Evolutionary conservation across 2,888 invertebrate species (phyloP).

Genomic region (Drosophila austrosaltans): DNA sequence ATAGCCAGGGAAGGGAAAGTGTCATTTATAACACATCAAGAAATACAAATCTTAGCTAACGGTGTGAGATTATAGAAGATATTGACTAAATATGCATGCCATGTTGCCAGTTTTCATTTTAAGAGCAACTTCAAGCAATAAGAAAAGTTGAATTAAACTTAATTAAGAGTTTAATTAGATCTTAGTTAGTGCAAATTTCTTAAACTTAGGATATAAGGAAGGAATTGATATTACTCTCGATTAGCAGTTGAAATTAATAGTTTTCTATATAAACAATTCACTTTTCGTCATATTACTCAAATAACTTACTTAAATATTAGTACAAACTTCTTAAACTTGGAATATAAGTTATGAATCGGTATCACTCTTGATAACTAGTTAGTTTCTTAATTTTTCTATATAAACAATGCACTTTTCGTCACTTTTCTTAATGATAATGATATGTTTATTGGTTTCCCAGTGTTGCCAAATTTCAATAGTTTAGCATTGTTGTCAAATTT

Average conservation of each 20-base stretch:
- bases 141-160: background rate
- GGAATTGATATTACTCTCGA: too few species aligned
- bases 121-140: background rate
- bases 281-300: background rate
- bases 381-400: too few species aligned
- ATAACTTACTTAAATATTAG: too few species aligned
- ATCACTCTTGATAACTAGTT: too few species aligned
- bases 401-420: background rate
- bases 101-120: background rate
- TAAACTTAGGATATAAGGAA: too few species aligned
- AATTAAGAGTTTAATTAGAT: background rate
- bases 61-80: background rate
- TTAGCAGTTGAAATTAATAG: too few species aligned
- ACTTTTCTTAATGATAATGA: background rate
- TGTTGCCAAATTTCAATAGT: slow-evolving; percentile 8
- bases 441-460: background rate
- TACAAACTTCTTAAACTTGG: too few species aligned
- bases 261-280: too few species aligned
- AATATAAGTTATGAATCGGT: too few species aligned
- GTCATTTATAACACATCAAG: background rate
- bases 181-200: too few species aligned
- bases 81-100: background rate
- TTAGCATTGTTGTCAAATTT: slow-evolving; percentile 31
- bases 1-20: too few species aligned
- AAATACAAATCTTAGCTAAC: slow-evolving; percentile 10